A percentile compares a stretch with the other conserved stretches of the same genome.
Evolutionary conservation across 2,113 vertebrate species (phyloP).

Genomic region (Grammomys dolichurus): DNA sequence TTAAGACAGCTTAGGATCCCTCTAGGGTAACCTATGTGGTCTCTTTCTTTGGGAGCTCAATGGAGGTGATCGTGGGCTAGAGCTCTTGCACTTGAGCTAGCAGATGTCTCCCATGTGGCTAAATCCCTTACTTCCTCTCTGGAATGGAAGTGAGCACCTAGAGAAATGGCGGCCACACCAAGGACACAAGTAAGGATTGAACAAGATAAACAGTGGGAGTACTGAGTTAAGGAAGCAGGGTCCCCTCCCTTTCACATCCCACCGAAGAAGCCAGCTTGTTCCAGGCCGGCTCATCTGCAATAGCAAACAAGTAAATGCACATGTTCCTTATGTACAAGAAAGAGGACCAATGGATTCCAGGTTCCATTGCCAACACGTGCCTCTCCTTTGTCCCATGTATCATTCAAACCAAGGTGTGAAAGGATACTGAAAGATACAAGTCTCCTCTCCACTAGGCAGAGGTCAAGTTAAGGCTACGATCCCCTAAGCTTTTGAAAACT

Average conservation of each 20-base stretch:
- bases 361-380: neutral
- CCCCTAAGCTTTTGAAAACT: neutral
- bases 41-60: neutral
- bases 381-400: neutral
- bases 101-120: neutral
- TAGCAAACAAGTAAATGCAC: neutral
- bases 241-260: neutral
- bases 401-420: neutral
- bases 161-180: neutral
- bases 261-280: neutral
- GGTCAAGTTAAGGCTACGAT: neutral
- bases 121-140: constrained; percentile 2
- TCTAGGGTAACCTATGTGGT: neutral
- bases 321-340: neutral
- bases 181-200: neutral
- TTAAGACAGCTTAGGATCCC: neutral
- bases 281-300: neutral
- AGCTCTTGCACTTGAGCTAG: neutral
- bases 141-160: neutral
- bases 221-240: neutral
- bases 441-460: neutral
- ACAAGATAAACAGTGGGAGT: neutral
- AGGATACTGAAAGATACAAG: neutral
- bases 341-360: neutral
- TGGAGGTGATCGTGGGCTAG: neutral